These are phyloP conservation scores for Eleutherodactylus coqui DNA, from an alignment of 2,797 vertebrate species.

Conservation along the genomic window DNA sequence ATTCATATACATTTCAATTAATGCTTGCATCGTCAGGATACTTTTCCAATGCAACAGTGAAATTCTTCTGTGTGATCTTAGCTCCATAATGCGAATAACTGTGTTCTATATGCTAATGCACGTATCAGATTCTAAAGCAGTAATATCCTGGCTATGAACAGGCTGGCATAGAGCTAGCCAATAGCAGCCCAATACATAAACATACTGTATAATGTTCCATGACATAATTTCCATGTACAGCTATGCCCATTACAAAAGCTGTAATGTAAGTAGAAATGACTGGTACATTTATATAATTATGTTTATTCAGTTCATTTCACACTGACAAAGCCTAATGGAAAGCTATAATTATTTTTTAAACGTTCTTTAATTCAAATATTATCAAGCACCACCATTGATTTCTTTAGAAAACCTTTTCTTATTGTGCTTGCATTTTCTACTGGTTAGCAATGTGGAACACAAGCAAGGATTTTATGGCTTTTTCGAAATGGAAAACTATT, in stretches of 20 bases:
- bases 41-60: too few species aligned
- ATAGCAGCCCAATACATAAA: background rate
- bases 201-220: slow-evolving; percentile 11
- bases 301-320: slow-evolving; percentile 49
- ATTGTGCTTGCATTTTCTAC: slow-evolving; percentile 1
- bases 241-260: slow-evolving; percentile 13
- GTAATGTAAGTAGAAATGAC: slow-evolving; percentile 41
- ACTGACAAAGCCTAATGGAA: slow-evolving; percentile 35
- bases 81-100: too few species aligned
- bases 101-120: too few species aligned
- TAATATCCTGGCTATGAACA: background rate
- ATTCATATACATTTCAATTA: background rate
- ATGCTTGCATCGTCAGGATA: background rate
- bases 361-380: slow-evolving; percentile 39
- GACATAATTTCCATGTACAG: slow-evolving; percentile 6
- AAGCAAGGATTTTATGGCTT: background rate
- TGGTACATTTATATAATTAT: slow-evolving; percentile 41
- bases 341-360: slow-evolving; percentile 47
- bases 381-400: slow-evolving; percentile 30
- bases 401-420: slow-evolving; percentile 23
- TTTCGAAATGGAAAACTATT: background rate
- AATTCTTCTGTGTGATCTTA: too few species aligned
- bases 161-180: background rate
- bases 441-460: background rate
- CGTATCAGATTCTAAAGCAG: background rate